Conservation (phyloP, 2,797 vertebrate genomes). For the Chrysocyon brachyurus region DNA sequence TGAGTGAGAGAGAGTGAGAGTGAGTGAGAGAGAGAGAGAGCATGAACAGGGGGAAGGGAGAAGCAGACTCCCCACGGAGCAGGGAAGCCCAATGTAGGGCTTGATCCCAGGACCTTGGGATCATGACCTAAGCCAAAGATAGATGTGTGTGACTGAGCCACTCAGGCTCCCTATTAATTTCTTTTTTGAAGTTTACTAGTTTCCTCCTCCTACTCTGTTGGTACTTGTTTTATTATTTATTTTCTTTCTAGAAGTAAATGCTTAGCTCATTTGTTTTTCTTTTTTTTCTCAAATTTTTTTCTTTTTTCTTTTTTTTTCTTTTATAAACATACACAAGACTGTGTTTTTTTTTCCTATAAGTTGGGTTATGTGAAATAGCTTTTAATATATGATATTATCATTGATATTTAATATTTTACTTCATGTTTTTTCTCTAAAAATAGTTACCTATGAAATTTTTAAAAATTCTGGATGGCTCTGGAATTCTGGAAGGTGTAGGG, state of each 20-base stretch:
- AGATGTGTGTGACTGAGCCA: no score
- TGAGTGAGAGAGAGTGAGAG: no score
- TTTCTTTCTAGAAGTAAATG: constrained; percentile 6
- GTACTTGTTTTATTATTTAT: background rate
- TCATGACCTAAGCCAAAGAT: no score
- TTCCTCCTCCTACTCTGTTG: background rate
- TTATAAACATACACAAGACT: background rate
- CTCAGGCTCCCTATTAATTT: background rate
- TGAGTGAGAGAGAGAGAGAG: no score
- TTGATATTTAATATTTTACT: background rate
- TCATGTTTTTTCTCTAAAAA: constrained; percentile 42
- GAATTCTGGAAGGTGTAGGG: background rate
- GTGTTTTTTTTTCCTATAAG: background rate
- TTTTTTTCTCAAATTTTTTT: background rate
- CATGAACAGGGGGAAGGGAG: no score
- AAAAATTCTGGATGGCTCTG: background rate
- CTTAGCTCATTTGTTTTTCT: constrained; percentile 3
- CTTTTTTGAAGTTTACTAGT: background rate
- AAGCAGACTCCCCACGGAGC: no score
- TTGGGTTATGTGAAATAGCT: background rate
- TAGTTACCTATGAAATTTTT: background rate
- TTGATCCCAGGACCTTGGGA: no score
- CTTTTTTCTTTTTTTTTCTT: background rate
- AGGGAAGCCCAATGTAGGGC: no score
- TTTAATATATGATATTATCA: constrained; percentile 21